Base-by-base conservation (phyloP, 1,140 invertebrate genomes). In the Gryllus bimaculatus region DNA sequence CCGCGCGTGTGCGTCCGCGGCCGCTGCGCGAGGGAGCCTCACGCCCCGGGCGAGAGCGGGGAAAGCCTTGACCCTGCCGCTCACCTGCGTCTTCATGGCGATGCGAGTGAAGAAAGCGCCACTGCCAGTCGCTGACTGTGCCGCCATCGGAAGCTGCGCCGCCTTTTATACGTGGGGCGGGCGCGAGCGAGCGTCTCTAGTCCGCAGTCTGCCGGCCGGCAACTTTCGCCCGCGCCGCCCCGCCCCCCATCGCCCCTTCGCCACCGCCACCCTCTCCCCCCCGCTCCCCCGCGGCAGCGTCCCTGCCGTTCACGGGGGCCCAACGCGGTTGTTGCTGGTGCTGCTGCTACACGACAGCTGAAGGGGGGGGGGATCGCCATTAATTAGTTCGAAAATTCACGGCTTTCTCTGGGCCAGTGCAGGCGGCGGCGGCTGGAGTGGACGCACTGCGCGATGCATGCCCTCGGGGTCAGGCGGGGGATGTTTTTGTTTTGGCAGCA, bases 101-200 rank as follows among this genome's bases (percentile, higher is more conserved):
- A 18, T 13, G 54, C 54, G 10, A 18, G 54, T 66, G 54, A 66
- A 66, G 54, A 66, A 18, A 66, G 54, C 54, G 54, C 54, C 54
- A 66, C 54, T 66, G 54, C 54, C 54, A 66, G 54, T 66, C 54
- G 54, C 54, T 66, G 54, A 66, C 54, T 66, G 54, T 66, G 54
- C 54, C 54, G 54, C 54, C 54, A 66, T 66, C 54, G 54, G 54
- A 66, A 66, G 54, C 54, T 66, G 54, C 54, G 54, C 10, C 54
- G 10, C 10, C 54, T 18, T 66, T 66, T 66, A 66, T 66, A 66
- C 54, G 54, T 10, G 10, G 54, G 54, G 54, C 26, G 26, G 1
- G 26, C 26, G 26, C 26, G 26, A 39, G 26, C 26, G 26, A 39
- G 18, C 54, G 54, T 66, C 54, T 66, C 26, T 39, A 39, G 26